phyloP scores from a whole-genome alignment of 1,140 invertebrate species.

The Drosophila novamexicana region DNA sequence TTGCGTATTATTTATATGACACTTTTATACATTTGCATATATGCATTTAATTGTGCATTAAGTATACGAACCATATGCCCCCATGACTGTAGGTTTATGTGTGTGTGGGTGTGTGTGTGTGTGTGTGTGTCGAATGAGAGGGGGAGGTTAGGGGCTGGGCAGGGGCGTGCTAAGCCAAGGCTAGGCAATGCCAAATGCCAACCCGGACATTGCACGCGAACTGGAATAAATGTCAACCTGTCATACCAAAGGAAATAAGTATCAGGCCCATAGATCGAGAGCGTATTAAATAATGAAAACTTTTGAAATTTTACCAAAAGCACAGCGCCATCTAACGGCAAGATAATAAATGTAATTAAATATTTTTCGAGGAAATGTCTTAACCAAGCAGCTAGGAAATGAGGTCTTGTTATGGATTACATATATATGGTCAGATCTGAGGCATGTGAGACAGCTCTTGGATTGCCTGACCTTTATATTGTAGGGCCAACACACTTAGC shows the following conservation, averaged over 20 bases:
- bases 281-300: constrained; percentile 1
- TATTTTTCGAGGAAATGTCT: too few species aligned
- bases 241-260: constrained; percentile 14
- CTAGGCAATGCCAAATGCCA: constrained; percentile 22
- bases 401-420: too few species aligned
- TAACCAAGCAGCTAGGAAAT: too few species aligned
- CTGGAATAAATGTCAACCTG: constrained; percentile 40
- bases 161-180: constrained; percentile 16
- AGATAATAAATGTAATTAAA: neutral
- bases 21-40: constrained; percentile 6
- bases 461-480: too few species aligned
- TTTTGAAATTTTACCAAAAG: neutral
- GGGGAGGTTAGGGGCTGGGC: too few species aligned
- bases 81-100: neutral
- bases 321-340: constrained; percentile 3
- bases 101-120: neutral
- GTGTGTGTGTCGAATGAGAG: neutral
- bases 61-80: constrained; percentile 40
- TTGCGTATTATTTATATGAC: constrained; percentile 28
- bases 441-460: too few species aligned
- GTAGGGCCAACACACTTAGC: too few species aligned
- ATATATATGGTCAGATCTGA: too few species aligned
- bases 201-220: constrained; percentile 33
- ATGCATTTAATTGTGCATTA: constrained; percentile 24
- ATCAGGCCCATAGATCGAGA: constrained; percentile 1